Evolutionary conservation across 1,140 invertebrate species (phyloP).

Genomic region (Pseudomyrmex pallidus): DNA sequence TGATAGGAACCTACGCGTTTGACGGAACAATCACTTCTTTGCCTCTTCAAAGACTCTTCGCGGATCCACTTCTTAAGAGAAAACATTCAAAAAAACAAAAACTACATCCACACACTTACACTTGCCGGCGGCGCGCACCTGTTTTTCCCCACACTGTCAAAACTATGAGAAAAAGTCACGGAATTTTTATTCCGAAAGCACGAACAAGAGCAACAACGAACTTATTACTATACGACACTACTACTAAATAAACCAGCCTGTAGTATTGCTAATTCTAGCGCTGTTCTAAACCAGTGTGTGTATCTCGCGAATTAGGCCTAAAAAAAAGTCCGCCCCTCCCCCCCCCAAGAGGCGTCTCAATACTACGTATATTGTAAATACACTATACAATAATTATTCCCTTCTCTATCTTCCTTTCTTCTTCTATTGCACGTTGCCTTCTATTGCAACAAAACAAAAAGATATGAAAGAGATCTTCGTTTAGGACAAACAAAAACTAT

Average conservation of each 20-base stretch:
- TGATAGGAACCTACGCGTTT: not conserved
- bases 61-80: not conserved
- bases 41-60: not conserved
- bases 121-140: not conserved
- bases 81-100: not conserved
- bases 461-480: constrained; percentile 28
- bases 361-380: constrained; percentile 48
- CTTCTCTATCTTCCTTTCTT: constrained; percentile 60
- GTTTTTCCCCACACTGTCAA: constrained; percentile 26
- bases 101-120: not conserved
- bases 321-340: constrained; percentile 64
- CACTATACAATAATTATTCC: constrained; percentile 52
- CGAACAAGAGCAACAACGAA: constrained; percentile 61
- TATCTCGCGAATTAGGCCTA: constrained; percentile 70
- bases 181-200: constrained; percentile 21
- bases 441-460: constrained; percentile 51
- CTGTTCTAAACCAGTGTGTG: constrained; percentile 61
- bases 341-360: constrained; percentile 23
- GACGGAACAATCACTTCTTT: constrained; percentile 16
- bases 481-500: constrained; percentile 45
- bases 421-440: constrained; percentile 69
- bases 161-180: constrained; percentile 22
- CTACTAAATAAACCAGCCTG: constrained; percentile 38
- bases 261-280: constrained; percentile 65
- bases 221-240: constrained; percentile 64